phyloP scores from a whole-genome alignment of 2,113 vertebrate species.

The Ramphastos sulfuratus region DNA sequence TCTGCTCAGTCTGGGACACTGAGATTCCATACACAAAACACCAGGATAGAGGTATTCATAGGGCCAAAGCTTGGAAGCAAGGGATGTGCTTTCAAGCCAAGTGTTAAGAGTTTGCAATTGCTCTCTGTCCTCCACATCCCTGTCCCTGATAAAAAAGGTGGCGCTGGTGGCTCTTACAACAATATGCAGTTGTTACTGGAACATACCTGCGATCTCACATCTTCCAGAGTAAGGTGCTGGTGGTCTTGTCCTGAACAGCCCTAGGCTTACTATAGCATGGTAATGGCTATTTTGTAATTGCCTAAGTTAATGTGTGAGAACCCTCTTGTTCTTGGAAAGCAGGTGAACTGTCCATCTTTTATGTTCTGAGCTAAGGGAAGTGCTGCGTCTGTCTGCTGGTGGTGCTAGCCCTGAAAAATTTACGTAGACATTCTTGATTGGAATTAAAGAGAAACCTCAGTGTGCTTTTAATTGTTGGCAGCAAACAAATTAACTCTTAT shows the following conservation, averaged over 20 bases:
- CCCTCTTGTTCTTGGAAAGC: background rate
- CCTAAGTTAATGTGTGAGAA: background rate
- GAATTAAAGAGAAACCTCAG: background rate
- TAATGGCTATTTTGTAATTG: background rate
- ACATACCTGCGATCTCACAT: background rate
- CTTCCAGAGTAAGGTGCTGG: background rate
- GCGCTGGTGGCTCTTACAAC: accelerated
- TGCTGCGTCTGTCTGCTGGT: background rate
- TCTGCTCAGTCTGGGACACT: background rate
- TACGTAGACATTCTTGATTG: background rate
- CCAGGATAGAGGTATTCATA: background rate
- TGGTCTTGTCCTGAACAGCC: background rate
- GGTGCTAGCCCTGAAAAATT: background rate
- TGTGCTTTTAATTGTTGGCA: background rate
- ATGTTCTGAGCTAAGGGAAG: background rate
- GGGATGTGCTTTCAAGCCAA: background rate
- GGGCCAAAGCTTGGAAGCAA: background rate
- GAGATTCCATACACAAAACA: background rate
- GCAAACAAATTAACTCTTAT: background rate
- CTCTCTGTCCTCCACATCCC: background rate
- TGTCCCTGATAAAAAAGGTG: background rate
- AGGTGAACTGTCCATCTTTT: background rate
- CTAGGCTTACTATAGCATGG: background rate
- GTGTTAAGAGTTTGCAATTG: background rate
- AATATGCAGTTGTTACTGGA: background rate